Evolutionary conservation across 1,140 invertebrate species (phyloP), one percentile per base, ranked within the genome.

Genomic region (Sycobia sp.): DNA sequence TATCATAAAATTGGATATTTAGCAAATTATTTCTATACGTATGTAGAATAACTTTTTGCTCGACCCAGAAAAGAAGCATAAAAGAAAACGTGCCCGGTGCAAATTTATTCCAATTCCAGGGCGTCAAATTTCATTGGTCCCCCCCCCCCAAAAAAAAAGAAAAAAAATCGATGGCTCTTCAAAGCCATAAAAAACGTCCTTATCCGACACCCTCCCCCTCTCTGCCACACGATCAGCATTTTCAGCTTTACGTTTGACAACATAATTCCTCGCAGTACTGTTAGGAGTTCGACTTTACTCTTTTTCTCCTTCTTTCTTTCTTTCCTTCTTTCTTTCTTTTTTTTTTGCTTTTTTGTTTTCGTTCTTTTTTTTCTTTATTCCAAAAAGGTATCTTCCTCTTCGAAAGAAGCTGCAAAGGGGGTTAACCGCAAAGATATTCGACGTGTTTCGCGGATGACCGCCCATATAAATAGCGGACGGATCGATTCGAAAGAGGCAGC

Each of bases 401-500:
- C 46, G 58, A 62, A 67, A 49, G 69, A 36, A 51, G 39, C 50
- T 62, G 34, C 53, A 32, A 43, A 44, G 44, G 51, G 66, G 53
- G 38, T 71, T 60, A 69, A 50, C 60, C 43, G 57, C 49, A 47
- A 56, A 70, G 51, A 72, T 62, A 71, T 72, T 69, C 65, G 63
- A 60, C 59, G 55, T 67, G 36, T 51, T 50, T 60, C 58, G 22
- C 66, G 61, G 63, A 54, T 62, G 65, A 61, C 70, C 62, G 62
- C 64, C 61, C 43, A 1, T 62, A 62, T 55, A 62, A 62, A 62
- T 60, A 63, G 41, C 61, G 23, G 41, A 61, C 41, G 53, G 54
- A 49, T 62, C 38, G 55, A 22, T 39, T 27, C 22, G 34, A 53
- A 27, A 66, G 56, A 54, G 60, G 11, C 34, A 62, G 43, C 1